phyloP scores from a whole-genome alignment of 2,797 vertebrate genomes.

The Enteromius trimaculatus region DNA sequence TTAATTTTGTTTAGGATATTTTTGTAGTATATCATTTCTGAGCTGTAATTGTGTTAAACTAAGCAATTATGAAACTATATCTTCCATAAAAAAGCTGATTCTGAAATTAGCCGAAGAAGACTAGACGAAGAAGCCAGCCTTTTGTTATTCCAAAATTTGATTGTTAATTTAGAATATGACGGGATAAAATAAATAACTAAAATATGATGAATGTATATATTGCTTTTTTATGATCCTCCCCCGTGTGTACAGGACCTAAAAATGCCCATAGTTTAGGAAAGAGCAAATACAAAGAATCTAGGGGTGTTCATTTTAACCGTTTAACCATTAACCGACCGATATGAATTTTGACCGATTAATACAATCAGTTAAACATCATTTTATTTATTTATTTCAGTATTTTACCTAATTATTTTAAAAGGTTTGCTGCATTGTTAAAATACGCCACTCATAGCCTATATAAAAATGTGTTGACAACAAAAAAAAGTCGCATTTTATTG shows the following conservation, averaged over 20 bases:
- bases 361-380: too few species aligned
- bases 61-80: not conserved
- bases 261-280: conserved; percentile 15
- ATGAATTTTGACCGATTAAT: too few species aligned
- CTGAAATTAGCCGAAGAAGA: not conserved
- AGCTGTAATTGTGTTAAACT: not conserved
- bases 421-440: too few species aligned
- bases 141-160: not conserved
- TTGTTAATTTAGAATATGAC: not conserved
- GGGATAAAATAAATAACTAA: not conserved
- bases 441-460: too few species aligned
- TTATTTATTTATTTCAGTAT: too few species aligned
- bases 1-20: too few species aligned
- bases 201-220: not conserved
- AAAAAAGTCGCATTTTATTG: too few species aligned
- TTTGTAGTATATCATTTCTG: not conserved
- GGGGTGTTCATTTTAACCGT: too few species aligned
- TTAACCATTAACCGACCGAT: too few species aligned
- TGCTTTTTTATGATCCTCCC: too few species aligned
- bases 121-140: not conserved
- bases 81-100: not conserved
- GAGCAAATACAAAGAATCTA: not conserved
- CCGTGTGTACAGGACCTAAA: not conserved
- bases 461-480: too few species aligned
- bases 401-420: too few species aligned